Percentiles rank a stretch among this genome's conserved stretches.
Evolutionary conservation across 2,113 vertebrate species (phyloP).

Genomic region (Todiramphus chloris): DNA sequence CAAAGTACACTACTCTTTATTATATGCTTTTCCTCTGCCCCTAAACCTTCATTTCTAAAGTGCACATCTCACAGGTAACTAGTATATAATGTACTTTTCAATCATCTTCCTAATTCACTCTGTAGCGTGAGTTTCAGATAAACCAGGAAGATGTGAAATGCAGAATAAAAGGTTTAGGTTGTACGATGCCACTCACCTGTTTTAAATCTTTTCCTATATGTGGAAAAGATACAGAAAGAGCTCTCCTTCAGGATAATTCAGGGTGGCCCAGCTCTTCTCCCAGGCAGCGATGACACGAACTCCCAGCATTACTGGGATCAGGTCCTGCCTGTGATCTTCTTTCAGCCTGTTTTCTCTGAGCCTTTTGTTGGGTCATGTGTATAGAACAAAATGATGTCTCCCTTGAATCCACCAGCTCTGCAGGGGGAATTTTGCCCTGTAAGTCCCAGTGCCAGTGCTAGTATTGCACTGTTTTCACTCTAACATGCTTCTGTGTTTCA

Average conservation of each 20-base stretch:
- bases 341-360: not conserved
- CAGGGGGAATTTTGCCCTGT: not conserved
- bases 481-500: not conserved
- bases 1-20: conserved; percentile 64
- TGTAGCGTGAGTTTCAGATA: conserved; percentile 29
- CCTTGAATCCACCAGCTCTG: not conserved
- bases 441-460: not conserved
- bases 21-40: conserved; percentile 59
- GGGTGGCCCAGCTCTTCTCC: not conserved
- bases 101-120: conserved; percentile 62
- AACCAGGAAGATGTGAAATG: conserved; percentile 19
- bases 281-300: not conserved
- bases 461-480: not conserved
- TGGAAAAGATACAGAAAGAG: not conserved
- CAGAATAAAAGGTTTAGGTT: conserved; percentile 25
- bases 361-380: not conserved
- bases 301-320: not conserved
- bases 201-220: conserved; percentile 11
- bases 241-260: not conserved
- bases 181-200: not conserved
- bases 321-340: not conserved
- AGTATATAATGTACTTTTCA: conserved; percentile 67
- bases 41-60: conserved; percentile 71
- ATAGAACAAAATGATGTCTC: not conserved
- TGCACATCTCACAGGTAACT: conserved; percentile 58